Evolutionary conservation across 2,888 invertebrate genomes (phyloP).

Genomic region (Drosophila siamana): DNA sequence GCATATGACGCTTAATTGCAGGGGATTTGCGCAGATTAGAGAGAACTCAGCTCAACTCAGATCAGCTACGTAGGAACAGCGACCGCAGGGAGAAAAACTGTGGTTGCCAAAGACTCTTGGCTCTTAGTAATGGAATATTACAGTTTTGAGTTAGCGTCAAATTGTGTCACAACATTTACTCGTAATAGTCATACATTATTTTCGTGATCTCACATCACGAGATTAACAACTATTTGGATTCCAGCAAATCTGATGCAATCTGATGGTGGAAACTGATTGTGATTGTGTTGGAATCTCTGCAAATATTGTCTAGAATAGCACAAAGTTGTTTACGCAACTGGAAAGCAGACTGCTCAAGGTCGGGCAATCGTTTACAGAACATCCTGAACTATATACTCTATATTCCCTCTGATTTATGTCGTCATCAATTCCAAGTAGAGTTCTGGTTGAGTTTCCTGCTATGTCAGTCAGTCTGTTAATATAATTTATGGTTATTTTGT

Average conservation of each 20-base stretch:
- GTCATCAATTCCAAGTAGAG: neutral
- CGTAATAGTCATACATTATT: constrained; percentile 4
- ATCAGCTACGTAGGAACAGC: neutral
- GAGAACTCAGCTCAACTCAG: no score
- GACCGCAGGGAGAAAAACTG: no score
- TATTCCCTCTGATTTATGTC: neutral
- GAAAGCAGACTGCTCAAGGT: constrained; percentile 3
- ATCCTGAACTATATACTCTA: constrained; percentile 6
- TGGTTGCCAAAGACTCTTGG: constrained; percentile 5
- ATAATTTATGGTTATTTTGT: neutral
- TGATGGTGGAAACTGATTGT: constrained; percentile 14
- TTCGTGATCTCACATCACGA: constrained; percentile 18
- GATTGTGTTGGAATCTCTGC: constrained; percentile 8
- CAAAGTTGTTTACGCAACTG: neutral
- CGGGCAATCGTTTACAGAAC: constrained; percentile 5
- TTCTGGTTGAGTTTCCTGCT: constrained; percentile 24
- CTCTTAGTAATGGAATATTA: constrained; percentile 45
- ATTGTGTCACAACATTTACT: constrained; percentile 31
- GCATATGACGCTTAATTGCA: constrained; percentile 37
- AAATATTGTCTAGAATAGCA: constrained; percentile 1
- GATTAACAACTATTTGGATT: constrained; percentile 1
- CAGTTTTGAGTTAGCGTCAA: constrained; percentile 25
- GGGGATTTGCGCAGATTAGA: constrained; percentile 63
- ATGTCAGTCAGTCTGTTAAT: neutral
- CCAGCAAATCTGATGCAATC: constrained; percentile 21